Base-by-base conservation (phyloP, 2,888 invertebrate species). In the Eilema sororculum region DNA sequence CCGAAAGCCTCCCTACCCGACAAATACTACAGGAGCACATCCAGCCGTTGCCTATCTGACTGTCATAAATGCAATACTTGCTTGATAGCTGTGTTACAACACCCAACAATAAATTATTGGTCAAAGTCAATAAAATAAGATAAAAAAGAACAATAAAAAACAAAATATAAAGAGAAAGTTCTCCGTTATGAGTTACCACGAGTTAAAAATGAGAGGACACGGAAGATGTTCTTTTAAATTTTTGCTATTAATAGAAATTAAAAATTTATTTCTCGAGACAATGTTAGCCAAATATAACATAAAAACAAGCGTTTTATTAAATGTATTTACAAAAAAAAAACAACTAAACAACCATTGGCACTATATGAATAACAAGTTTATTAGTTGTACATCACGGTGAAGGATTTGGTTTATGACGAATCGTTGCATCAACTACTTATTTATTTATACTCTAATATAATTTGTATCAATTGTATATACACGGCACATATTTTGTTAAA, bases 361-460 rank as follows among this genome's bases (percentile, higher is more conserved):
- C 93, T 93, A 91, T 84, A 84, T 86, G 81, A 87, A 88, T 85
- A 84, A 86, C 86, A 85, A 89, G 67, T 56, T 69, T 62, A 46
- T 63, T 89, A 87, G 86, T 94, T 95, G 95, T 95, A 95, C 94
- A 93, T 95, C 89, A 89, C 85, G 93, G 93, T 94, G 87, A 91
- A 89, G 85, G 89, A 90, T 94, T 94, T 94, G 93, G 94, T 93
- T 91, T 91, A 79, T 80, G 76, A 78, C 77, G 75, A 74, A 84
- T 84, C 80, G 79, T 85, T 82, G 80, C 78, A 79, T 78, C 82
- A 84, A 83, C 84, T 85, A 86, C 74, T 69, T 80, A 77, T 74
- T 67, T 77, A 81, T 78, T 80, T 73, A 76, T 78, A 76, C 65
- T 76, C 81, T 82, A 81, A 84, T 84, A 85, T 88, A 84, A 86